A percentile compares a stretch with the other conserved stretches of the same genome.
Evolutionary conservation across 2,888 invertebrate species (phyloP).

Genomic region (Terebella lapidaria): DNA sequence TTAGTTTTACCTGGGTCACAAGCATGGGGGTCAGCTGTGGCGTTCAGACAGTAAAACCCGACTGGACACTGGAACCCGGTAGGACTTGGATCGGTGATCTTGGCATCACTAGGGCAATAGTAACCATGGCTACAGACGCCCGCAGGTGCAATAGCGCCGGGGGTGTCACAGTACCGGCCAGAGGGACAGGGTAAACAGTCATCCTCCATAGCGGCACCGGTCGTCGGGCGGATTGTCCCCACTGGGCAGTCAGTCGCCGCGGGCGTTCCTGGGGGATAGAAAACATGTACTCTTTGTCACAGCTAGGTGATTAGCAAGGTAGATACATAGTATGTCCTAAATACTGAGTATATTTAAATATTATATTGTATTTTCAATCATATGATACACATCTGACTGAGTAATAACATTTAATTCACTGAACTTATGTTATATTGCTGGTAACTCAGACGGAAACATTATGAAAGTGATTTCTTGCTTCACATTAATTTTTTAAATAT

Average conservation of each 20-base stretch:
- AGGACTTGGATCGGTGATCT: conserved; percentile 11
- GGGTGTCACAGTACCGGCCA: conserved; percentile 40
- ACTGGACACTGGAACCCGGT: conserved; percentile 30
- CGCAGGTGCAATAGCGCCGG: conserved; percentile 37
- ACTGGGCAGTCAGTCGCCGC: conserved; percentile 33
- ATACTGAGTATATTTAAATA: too few relatives aligned
- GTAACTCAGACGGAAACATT: too few relatives aligned
- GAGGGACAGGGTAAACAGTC: conserved; percentile 44
- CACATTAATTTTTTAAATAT: too few relatives aligned
- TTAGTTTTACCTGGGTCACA: conserved; percentile 32
- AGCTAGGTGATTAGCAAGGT: too few relatives aligned
- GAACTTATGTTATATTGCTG: too few relatives aligned
- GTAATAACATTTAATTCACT: too few relatives aligned
- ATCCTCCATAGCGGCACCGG: conserved; percentile 26
- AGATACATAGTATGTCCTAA: too few relatives aligned
- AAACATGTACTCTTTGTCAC: too few relatives aligned
- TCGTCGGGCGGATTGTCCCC: conserved; percentile 41
- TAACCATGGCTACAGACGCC: conserved; percentile 42
- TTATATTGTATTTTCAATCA: too few relatives aligned
- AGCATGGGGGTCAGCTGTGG: conserved; percentile 32
- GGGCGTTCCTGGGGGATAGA: conserved; percentile 12
- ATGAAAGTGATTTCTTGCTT: too few relatives aligned
- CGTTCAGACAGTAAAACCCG: conserved; percentile 42
- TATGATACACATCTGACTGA: too few relatives aligned
- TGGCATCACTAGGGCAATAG: conserved; percentile 37